A percentile compares a stretch with the other conserved stretches of the same genome.
phyloP scores from a whole-genome alignment of 2,888 invertebrate species.

The Cecidostiba fungosa region DNA sequence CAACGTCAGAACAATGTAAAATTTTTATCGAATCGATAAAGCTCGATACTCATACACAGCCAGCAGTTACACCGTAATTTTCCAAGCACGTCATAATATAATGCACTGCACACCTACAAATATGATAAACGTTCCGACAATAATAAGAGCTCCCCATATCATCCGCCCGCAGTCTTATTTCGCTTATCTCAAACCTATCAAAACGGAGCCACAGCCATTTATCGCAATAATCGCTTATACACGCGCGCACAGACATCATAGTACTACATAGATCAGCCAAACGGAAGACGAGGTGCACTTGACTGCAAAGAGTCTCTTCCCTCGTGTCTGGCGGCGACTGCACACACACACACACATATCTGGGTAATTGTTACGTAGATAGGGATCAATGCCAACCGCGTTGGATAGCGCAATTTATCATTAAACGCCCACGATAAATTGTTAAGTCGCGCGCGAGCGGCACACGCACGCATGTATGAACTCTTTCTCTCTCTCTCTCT shows the following conservation, averaged over 20 bases:
- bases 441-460: constrained; percentile 64
- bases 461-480: constrained; percentile 61
- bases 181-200: not conserved
- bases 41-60: not conserved
- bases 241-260: not conserved
- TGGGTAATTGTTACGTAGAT: constrained; percentile 76
- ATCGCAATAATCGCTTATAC: not conserved
- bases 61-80: not conserved
- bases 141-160: not conserved
- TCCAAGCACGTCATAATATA: too few relatives aligned
- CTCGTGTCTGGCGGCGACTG: not conserved
- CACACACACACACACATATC: constrained; percentile 59
- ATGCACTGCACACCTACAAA: not conserved
- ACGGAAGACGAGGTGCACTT: constrained; percentile 52
- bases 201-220: not conserved
- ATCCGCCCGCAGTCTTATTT: not conserved
- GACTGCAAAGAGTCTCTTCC: constrained; percentile 46
- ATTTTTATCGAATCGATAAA: not conserved
- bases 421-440: constrained; percentile 76
- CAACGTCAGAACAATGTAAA: not conserved
- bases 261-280: not conserved
- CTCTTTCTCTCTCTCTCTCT: constrained; percentile 11
- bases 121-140: not conserved
- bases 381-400: constrained; percentile 78
- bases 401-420: constrained; percentile 75